A percentile compares a stretch with the other conserved stretches of the same genome.
Evolutionary conservation across 2,888 invertebrate genomes (phyloP).

Genomic region (Acleris emargana): DNA sequence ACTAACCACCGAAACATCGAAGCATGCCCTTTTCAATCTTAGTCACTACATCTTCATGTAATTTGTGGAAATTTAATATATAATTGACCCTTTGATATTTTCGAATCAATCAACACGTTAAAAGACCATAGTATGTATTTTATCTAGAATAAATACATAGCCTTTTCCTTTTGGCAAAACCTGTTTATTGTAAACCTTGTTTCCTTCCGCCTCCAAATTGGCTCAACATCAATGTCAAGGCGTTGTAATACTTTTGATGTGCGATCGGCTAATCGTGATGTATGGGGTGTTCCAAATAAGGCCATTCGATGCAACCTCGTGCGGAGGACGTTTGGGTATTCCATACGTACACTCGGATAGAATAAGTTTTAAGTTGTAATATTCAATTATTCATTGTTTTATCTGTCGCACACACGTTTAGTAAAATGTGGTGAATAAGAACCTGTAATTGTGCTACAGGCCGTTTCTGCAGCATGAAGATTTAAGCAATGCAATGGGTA

Average conservation of each 20-base stretch:
- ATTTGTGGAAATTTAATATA: no score
- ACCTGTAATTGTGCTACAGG: no score
- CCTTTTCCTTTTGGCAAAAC: slow-evolving; percentile 16
- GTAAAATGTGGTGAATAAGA: no score
- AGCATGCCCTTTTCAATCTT: no score
- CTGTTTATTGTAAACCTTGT: slow-evolving; percentile 3
- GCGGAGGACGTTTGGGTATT: slow-evolving; percentile 8
- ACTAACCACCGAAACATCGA: no score
- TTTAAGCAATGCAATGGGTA: no score
- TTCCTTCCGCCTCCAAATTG: slow-evolving; percentile 25
- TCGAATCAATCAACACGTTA: no score
- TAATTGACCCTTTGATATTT: no score
- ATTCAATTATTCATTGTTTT: no score
- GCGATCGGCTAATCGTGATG: slow-evolving; percentile 56
- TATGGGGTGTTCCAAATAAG: slow-evolving; percentile 59
- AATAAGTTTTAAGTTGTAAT: not conserved
- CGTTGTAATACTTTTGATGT: slow-evolving; percentile 36
- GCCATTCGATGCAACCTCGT: slow-evolving; percentile 45
- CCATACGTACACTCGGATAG: slow-evolving; percentile 6
- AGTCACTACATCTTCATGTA: no score
- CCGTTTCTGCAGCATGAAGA: no score
- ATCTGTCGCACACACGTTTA: not conserved
- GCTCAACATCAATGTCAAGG: slow-evolving; percentile 31
- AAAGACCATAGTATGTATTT: not conserved
- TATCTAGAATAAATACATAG: no score